These are phyloP conservation scores for Antechinus stuartii DNA, from an alignment of 2,113 vertebrate species.

Conservation along the genomic window DNA sequence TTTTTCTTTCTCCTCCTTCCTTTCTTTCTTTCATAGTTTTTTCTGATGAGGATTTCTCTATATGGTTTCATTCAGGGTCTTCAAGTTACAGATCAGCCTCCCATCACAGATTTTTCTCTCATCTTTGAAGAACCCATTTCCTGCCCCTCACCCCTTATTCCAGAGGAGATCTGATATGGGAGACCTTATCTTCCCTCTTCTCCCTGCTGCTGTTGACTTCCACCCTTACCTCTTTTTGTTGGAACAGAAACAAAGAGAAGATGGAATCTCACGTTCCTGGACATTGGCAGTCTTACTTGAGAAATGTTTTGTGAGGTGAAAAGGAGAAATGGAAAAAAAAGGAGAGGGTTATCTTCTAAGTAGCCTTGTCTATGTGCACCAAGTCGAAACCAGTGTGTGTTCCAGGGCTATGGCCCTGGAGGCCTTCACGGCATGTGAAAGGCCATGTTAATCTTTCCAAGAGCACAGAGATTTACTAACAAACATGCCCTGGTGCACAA, in stretches of 20 bases:
- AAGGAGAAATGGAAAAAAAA: background rate
- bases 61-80: background rate
- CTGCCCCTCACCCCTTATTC: too few relatives aligned
- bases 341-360: background rate
- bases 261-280: background rate
- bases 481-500: background rate
- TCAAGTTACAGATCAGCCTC: background rate
- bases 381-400: conserved; percentile 13
- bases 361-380: background rate
- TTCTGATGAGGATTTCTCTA: conserved; percentile 14
- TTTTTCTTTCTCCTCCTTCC: background rate
- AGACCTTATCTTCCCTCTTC: background rate
- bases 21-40: background rate
- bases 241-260: background rate
- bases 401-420: background rate
- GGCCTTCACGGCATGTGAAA: conserved; percentile 69
- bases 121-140: background rate
- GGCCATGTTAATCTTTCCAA: background rate
- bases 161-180: background rate
- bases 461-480: conserved; percentile 11
- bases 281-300: conserved; percentile 15
- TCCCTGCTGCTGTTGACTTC: background rate
- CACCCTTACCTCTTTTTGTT: background rate
- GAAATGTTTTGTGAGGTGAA: background rate
- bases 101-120: background rate